A percentile compares a stretch with the other conserved stretches of the same genome.
Conservation (phyloP, 1,140 invertebrate species). For the Harlomillsia oculata region DNA sequence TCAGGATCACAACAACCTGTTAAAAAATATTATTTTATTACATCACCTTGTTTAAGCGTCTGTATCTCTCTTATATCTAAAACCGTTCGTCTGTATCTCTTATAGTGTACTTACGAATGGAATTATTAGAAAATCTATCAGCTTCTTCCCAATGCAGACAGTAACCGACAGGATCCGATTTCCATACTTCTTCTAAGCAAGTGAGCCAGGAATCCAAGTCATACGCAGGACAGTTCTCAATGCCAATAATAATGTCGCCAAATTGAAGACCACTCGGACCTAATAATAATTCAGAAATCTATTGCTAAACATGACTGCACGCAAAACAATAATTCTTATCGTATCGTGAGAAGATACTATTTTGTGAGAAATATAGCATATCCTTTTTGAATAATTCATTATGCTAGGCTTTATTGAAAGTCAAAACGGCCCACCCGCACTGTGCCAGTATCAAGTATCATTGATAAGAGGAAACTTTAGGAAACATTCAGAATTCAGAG, state of each 20-base stretch:
- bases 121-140: conserved; percentile 30
- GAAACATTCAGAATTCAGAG: neutral
- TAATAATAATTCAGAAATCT: conserved; percentile 6
- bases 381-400: neutral
- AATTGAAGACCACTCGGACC: conserved; percentile 27
- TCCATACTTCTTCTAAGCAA: conserved; percentile 33
- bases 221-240: conserved; percentile 30
- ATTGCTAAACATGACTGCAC: too few relatives aligned
- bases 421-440: too few relatives aligned
- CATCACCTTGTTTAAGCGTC: neutral
- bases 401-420: too few relatives aligned
- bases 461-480: too few relatives aligned
- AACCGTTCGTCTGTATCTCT: neutral
- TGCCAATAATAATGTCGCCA: conserved; percentile 33
- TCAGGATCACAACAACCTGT: conserved; percentile 32
- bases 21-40: neutral
- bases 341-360: neutral
- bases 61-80: neutral
- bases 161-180: conserved; percentile 28
- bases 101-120: conserved; percentile 21
- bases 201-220: conserved; percentile 31
- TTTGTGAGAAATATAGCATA: neutral
- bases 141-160: conserved; percentile 27
- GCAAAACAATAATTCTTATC: too few relatives aligned
- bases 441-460: too few relatives aligned